phyloP scores from a whole-genome alignment of 2,797 vertebrate genomes.

The Cyprinella venusta region DNA sequence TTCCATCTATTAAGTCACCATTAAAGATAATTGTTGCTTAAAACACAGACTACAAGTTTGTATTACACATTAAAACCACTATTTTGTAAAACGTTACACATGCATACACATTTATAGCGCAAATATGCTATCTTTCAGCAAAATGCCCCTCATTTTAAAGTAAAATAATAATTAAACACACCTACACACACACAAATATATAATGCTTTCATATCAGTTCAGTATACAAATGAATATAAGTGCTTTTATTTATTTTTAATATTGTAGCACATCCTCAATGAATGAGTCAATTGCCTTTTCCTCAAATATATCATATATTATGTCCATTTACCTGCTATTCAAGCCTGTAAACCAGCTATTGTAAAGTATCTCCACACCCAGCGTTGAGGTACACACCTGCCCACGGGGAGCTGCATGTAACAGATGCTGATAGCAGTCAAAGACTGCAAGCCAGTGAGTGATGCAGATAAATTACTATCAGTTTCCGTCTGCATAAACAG shows the following conservation, averaged over 20 bases:
- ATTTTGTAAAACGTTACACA: background rate
- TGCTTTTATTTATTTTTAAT: background rate
- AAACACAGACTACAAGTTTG: background rate
- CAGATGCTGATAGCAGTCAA: conserved; percentile 31
- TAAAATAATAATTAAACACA: no score
- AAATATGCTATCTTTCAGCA: background rate
- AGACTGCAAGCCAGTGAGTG: background rate
- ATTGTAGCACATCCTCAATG: background rate
- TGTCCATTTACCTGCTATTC: background rate
- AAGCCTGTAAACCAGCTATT: background rate
- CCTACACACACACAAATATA: no score
- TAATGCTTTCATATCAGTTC: background rate
- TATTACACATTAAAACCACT: background rate
- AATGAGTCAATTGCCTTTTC: background rate
- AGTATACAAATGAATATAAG: background rate
- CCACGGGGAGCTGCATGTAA: background rate
- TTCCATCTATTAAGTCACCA: conserved; percentile 25
- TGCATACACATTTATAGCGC: background rate
- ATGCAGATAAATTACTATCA: conserved; percentile 33
- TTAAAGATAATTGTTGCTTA: background rate
- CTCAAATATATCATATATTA: background rate
- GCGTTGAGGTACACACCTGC: background rate
- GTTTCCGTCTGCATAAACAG: conserved; percentile 20
- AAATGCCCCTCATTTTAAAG: no score
- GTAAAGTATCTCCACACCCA: background rate